These are phyloP conservation scores for Strongylocentrotus purpuratus DNA, from an alignment of 35 echinoderm and acorn worm species.

Conservation along the genomic window DNA sequence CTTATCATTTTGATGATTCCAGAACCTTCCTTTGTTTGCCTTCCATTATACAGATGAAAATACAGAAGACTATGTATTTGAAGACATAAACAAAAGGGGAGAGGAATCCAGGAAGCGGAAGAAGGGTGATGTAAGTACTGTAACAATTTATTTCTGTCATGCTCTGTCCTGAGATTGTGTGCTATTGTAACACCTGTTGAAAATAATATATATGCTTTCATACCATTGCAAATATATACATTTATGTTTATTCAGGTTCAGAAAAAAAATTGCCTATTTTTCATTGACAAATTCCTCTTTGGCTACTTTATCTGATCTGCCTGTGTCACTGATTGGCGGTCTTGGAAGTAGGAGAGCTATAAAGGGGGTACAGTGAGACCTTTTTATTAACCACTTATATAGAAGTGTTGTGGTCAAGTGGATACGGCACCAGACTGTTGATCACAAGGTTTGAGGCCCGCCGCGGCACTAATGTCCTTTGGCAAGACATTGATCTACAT, in stretches of 20 bases:
- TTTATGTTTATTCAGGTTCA: too few species aligned
- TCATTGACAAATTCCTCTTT: background rate
- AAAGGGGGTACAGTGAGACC: background rate
- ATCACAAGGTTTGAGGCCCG: too few species aligned
- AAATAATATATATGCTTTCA: too few species aligned
- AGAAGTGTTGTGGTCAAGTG: too few species aligned
- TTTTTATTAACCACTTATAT: background rate
- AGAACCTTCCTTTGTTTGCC: too few species aligned
- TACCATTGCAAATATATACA: too few species aligned
- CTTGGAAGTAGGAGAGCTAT: background rate
- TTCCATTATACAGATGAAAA: background rate
- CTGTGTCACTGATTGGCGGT: background rate
- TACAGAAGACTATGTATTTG: background rate
- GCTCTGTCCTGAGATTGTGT: background rate
- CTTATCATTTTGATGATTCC: too few species aligned
- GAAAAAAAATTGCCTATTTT: background rate
- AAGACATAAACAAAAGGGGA: background rate
- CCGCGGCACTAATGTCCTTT: too few species aligned
- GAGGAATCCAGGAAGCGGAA: background rate
- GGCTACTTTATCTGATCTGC: background rate
- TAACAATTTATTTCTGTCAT: background rate
- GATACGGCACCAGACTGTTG: too few species aligned
- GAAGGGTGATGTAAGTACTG: background rate
- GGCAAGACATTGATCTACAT: too few species aligned
- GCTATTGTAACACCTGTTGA: too few species aligned